Percentiles rank a stretch among this genome's conserved stretches.
These are phyloP conservation scores for Hydroisotoma schaefferi DNA, from an alignment of 2,888 invertebrate genomes.

Conservation along the genomic window DNA sequence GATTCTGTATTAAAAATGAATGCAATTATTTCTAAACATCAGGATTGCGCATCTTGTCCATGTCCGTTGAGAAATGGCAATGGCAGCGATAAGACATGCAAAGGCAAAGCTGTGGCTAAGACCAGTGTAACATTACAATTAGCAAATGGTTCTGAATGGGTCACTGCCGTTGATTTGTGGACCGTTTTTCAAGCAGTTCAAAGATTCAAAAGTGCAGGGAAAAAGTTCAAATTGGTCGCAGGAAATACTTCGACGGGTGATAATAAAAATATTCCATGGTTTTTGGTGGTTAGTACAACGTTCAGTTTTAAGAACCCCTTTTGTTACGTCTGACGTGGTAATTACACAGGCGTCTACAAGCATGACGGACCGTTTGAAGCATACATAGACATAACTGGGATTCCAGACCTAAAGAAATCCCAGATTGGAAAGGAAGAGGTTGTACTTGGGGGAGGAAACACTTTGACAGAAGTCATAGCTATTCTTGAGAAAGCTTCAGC, in stretches of 20 bases:
- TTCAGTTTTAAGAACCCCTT: too few species aligned
- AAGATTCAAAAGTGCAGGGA: not conserved
- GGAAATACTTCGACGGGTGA: conserved; percentile 7
- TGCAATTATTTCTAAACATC: not conserved
- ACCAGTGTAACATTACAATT: not conserved
- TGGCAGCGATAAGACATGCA: conserved; percentile 3
- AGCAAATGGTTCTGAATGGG: conserved; percentile 8
- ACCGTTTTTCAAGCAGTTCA: conserved; percentile 7
- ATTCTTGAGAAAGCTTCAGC: conserved; percentile 52
- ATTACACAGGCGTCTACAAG: conserved; percentile 31
- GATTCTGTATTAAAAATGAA: not conserved
- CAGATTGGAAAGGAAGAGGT: conserved; percentile 46
- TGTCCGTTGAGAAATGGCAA: conserved; percentile 15
- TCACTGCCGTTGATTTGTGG: conserved; percentile 3
- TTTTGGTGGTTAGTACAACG: not conserved
- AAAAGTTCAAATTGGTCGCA: conserved; percentile 2
- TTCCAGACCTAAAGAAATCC: conserved; percentile 27
- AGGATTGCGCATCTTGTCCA: conserved; percentile 35
- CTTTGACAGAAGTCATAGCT: conserved; percentile 59
- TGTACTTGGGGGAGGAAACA: conserved; percentile 58
- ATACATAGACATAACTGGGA: conserved; percentile 31
- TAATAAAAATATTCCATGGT: not conserved
- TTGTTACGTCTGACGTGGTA: not conserved
- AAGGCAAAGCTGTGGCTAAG: not conserved
- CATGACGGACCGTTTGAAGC: conserved; percentile 27